Evolutionary conservation across 2,888 invertebrate genomes (phyloP).

Genomic region (Parapristionchus giblindavisi): DNA sequence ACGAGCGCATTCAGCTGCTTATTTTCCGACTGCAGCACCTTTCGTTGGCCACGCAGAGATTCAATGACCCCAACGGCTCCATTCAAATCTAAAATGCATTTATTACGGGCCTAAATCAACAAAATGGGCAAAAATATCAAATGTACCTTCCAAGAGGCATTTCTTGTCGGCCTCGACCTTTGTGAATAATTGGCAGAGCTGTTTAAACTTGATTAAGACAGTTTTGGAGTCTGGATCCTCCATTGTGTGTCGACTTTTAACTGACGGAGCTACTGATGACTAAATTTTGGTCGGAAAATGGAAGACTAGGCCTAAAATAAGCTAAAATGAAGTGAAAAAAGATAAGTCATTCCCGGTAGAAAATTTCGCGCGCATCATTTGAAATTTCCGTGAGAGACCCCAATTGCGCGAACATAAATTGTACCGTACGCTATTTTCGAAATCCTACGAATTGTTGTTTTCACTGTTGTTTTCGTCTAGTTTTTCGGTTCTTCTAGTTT

Average conservation of each 20-base stretch:
- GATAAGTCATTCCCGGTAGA: neutral
- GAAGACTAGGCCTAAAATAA: neutral
- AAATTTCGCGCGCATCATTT: neutral
- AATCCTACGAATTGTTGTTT: slow-evolving; percentile 1
- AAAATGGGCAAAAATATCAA: no score
- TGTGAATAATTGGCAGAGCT: no score
- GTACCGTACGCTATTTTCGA: neutral
- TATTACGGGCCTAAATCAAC: no score
- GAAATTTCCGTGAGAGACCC: neutral
- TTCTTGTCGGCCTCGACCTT: no score
- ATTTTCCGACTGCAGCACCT: neutral
- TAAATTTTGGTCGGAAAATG: neutral
- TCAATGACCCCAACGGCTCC: neutral
- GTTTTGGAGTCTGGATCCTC: no score
- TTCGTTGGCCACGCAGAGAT: neutral
- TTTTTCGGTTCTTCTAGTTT: neutral
- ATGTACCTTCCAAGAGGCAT: no score
- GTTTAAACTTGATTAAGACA: no score
- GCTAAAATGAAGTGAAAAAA: neutral
- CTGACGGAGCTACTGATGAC: no score
- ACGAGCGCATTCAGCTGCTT: neutral
- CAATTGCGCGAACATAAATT: neutral
- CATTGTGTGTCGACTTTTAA: no score
- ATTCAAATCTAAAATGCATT: no score
- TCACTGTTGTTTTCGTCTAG: neutral